Evolutionary conservation across 2,888 invertebrate species (phyloP), one percentile per base, ranked within the genome.

Genomic region (Epinotia brunnichana): DNA sequence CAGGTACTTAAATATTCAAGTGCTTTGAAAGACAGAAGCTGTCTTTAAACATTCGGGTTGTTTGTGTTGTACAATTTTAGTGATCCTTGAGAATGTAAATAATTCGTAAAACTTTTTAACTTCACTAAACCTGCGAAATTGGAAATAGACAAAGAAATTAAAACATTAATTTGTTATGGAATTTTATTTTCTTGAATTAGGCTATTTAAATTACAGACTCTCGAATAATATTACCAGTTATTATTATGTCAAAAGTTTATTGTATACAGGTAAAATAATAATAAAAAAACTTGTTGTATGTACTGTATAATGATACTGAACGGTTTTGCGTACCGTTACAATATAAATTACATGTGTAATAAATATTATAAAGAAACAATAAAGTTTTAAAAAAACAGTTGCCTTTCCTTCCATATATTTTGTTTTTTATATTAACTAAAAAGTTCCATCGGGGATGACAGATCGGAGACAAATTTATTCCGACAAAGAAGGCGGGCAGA

Each of bases 341-440:
- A 84, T 86, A 87, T 88, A 87, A 90, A 87, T 85, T 92, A 91
- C 88, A 89, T 90, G 91, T 92, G 90, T 91, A 89, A 91, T 91
- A 87, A 91, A 90, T 88, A 92, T 91, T 91, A 91, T 90, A 89
- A 92, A 89, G 87, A 92, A 90, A 91, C 87, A 92, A 91, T 92
- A 92, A 92, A 92, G 90, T 91, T 92, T 89, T 86, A 88, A 92
- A 90, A 90, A 89, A 86, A 87, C 73, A 79, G 69, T 79, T 78
- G 80, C 19, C 76, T 86, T 86, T 87, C 78, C 69, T 80, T 81
- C 80, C 5, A 3, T 70, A 60, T 53, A 54, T 24, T n/a, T 56
- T 56, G 17, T 70, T 70, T 17, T 41, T 60, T 67, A 3, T 41
- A 19, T 63, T 54, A 66, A 24, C 19, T 67, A 10, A 19, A 41